Evolutionary conservation across 2,888 invertebrate genomes (phyloP), one percentile per base, ranked within the genome.

Genomic region (Thecophora atra): DNA sequence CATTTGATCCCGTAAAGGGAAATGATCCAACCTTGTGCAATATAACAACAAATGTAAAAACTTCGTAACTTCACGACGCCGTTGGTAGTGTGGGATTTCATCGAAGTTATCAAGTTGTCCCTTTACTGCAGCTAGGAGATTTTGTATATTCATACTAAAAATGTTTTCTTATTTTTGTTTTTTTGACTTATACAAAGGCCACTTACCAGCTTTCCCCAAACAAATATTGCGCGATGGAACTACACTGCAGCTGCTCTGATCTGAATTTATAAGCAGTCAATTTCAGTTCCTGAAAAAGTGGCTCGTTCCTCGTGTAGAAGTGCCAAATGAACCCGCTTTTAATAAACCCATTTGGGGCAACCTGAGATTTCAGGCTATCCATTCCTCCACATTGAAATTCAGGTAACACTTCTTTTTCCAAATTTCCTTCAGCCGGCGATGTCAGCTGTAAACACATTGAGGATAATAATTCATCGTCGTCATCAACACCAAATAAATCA

Each of bases 401-500:
- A 0, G 85, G 84, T 52, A 85, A 74, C 7, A 73, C 73, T 66
- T 78, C 78, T n/a, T 11, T 75, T 15, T 2, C 19, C 30, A 66
- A 28, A 28, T 21, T 47, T n/a, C 72, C 67, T 47, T 75, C 58
- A 1, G 28, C 60, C n/a, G 69, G 72, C 28, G 66, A 72, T 26
- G 84, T 82, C 21, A 81, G 82, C 56, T 80, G 78, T 21, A 83
- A 72, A 64, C 78, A 81, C 17, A 84, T 72, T 2, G 78, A 80
- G 5, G 80, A 81, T 3, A 86, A 73, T 44, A 86, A 78, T 37
- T 83, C 83, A 72, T 86, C 86, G 65, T 86, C 86, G 65, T 86
- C 86, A 67, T 86, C 86, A 4, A 80, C 76, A 74, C 84, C 84
- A 76, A 86, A 86, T n/a, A 86, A 78, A 79, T 86, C 85, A 72